Evolutionary conservation across 2,797 vertebrate genomes (phyloP).

Genomic region (Gymnopithys bicolor): DNA sequence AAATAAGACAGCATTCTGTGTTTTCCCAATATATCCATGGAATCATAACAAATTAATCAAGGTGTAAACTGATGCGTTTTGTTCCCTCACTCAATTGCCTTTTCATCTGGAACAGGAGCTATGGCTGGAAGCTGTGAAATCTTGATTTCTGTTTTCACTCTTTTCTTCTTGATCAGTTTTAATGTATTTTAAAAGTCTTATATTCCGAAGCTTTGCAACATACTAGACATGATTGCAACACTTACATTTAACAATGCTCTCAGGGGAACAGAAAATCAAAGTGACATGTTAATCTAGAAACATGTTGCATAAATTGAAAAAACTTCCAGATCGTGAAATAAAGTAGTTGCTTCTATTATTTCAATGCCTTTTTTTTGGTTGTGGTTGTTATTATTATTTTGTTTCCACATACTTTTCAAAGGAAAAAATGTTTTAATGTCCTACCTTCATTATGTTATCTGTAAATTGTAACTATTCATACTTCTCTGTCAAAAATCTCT

Average conservation of each 20-base stretch:
- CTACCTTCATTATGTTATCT: not conserved
- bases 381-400: not conserved
- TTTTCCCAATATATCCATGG: not conserved
- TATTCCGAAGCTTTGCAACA: not conserved
- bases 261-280: not conserved
- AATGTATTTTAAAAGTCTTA: not conserved
- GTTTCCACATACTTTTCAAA: not conserved
- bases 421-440: not conserved
- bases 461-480: not conserved
- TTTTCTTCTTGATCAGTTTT: not conserved
- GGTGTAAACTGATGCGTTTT: not conserved
- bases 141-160: not conserved
- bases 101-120: not conserved
- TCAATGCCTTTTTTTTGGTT: not conserved
- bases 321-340: not conserved
- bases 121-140: not conserved
- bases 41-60: constrained; percentile 6
- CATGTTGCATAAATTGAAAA: not conserved
- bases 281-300: not conserved
- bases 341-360: not conserved
- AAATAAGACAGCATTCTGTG: not conserved
- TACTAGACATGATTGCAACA: not conserved
- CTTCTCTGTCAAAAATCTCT: not conserved
- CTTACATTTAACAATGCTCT: not conserved
- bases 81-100: not conserved